Percentiles rank a stretch among this genome's conserved stretches.
Conservation (phyloP, 2,888 invertebrate species). For the Archips crataeganus region DNA sequence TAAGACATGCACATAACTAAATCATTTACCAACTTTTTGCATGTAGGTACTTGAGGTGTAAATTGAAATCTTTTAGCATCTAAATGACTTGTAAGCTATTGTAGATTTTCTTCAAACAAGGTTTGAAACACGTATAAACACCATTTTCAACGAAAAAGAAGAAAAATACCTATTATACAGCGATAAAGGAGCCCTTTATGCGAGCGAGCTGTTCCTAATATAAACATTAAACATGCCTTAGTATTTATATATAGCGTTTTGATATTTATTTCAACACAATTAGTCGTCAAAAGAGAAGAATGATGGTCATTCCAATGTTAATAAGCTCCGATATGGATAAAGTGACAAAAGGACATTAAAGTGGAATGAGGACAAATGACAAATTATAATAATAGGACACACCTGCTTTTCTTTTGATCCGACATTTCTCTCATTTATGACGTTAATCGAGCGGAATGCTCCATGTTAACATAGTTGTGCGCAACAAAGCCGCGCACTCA, state of each 20-base stretch:
- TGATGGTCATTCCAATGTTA: slow-evolving; percentile 58
- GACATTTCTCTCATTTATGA: slow-evolving; percentile 85
- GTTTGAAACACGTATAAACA: not conserved
- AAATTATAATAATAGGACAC: slow-evolving; percentile 83
- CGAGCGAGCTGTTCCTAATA: slow-evolving; percentile 18
- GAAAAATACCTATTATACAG: not conserved
- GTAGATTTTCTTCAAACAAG: not conserved
- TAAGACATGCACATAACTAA: not conserved
- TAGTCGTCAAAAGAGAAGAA: slow-evolving; percentile 56
- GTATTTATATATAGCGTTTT: slow-evolving; percentile 29
- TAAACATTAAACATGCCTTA: slow-evolving; percentile 17
- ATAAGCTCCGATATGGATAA: slow-evolving; percentile 64
- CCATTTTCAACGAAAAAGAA: not conserved
- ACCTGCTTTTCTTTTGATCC: slow-evolving; percentile 86
- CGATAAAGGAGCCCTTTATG: slow-evolving; percentile 7
- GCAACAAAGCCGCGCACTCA: slow-evolving; percentile 77
- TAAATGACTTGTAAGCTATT: not conserved
- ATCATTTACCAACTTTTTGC: not conserved
- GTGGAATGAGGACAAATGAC: slow-evolving; percentile 76
- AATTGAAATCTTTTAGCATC: not conserved
- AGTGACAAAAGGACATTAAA: slow-evolving; percentile 72
- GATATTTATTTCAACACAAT: slow-evolving; percentile 55
- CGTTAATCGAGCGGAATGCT: slow-evolving; percentile 82
- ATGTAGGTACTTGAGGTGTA: not conserved
- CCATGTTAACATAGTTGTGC: slow-evolving; percentile 77